Evolutionary conservation across 92 coral and sea anemone genomes (phyloP).

Genomic region (Blastomussa wellsi): DNA sequence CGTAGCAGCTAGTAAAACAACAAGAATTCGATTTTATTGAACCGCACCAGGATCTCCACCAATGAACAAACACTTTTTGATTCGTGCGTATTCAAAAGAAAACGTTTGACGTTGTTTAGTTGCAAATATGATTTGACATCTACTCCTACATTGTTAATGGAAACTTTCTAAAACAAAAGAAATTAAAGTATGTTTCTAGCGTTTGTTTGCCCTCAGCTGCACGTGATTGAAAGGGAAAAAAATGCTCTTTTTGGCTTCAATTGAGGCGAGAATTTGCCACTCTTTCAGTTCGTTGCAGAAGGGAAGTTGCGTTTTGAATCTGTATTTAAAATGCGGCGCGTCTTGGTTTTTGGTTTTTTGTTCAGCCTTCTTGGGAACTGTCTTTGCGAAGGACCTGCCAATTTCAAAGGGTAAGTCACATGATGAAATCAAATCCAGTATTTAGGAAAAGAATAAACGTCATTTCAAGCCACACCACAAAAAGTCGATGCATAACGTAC

Average conservation of each 20-base stretch:
- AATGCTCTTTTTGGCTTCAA: not conserved
- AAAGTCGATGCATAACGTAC: not conserved
- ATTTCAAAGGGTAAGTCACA: constrained; percentile 24
- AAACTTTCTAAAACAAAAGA: not conserved
- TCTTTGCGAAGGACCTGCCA: constrained; percentile 13
- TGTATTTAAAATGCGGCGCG: constrained; percentile 20
- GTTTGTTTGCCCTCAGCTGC: constrained; percentile 26
- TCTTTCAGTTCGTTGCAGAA: not conserved
- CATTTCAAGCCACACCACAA: not conserved
- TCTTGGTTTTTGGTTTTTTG: not conserved
- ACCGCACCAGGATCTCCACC: not conserved
- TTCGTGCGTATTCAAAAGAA: not conserved
- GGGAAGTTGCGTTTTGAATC: not conserved
- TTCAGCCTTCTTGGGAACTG: not conserved
- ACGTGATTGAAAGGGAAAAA: not conserved
- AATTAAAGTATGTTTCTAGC: not conserved
- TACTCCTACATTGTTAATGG: not conserved
- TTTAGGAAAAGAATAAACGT: too few species aligned
- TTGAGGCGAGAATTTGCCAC: not conserved
- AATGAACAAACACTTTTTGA: constrained; percentile 3
- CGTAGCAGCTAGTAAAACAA: constrained; percentile 22
- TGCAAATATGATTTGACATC: not conserved
- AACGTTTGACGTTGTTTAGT: not conserved
- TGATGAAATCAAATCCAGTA: not conserved
- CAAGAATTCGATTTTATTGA: not conserved